A percentile compares a stretch with the other conserved stretches of the same genome.
These are phyloP conservation scores for Podotricha telesiphe DNA, from an alignment of 2,888 invertebrate genomes.

Conservation along the genomic window DNA sequence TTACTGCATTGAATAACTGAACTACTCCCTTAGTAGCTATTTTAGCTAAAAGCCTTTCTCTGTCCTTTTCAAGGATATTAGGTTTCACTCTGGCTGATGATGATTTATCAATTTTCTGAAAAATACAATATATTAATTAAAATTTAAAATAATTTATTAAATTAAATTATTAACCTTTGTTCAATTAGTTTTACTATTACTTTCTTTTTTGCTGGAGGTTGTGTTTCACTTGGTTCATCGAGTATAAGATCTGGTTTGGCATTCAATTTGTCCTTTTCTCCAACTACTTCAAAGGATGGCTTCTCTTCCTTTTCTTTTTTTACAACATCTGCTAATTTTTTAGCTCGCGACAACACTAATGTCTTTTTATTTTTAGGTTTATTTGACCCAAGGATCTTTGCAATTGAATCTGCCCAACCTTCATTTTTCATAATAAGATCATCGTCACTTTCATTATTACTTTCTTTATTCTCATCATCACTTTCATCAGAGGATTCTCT, in stretches of 20 bases:
- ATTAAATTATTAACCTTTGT: no score
- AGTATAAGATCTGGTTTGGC: constrained; percentile 50
- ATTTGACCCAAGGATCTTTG: constrained; percentile 89
- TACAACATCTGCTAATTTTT: constrained; percentile 85
- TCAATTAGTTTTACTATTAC: constrained; percentile 47
- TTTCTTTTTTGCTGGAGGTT: constrained; percentile 68
- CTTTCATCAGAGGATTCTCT: constrained; percentile 50
- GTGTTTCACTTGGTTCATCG: constrained; percentile 50
- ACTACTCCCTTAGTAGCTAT: constrained; percentile 97
- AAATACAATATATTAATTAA: constrained; percentile 45
- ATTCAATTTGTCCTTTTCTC: constrained; percentile 73
- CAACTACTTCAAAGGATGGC: constrained; percentile 87
- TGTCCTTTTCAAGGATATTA: constrained; percentile 88
- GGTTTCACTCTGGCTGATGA: constrained; percentile 89
- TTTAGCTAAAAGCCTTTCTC: constrained; percentile 90
- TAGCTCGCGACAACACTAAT: constrained; percentile 90
- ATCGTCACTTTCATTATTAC: constrained; percentile 46
- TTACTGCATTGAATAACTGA: constrained; percentile 95
- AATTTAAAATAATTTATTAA: neutral
- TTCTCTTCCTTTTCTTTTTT: constrained; percentile 73
- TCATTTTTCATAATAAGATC: constrained; percentile 78
- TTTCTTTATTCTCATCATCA: constrained; percentile 44
- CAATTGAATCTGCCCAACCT: constrained; percentile 93
- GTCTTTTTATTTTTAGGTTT: constrained; percentile 90
- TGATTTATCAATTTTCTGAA: constrained; percentile 85